Evolutionary conservation across 2,888 invertebrate genomes (phyloP), one percentile per base, ranked within the genome.

Genomic region (Pseudanteris insignis): DNA sequence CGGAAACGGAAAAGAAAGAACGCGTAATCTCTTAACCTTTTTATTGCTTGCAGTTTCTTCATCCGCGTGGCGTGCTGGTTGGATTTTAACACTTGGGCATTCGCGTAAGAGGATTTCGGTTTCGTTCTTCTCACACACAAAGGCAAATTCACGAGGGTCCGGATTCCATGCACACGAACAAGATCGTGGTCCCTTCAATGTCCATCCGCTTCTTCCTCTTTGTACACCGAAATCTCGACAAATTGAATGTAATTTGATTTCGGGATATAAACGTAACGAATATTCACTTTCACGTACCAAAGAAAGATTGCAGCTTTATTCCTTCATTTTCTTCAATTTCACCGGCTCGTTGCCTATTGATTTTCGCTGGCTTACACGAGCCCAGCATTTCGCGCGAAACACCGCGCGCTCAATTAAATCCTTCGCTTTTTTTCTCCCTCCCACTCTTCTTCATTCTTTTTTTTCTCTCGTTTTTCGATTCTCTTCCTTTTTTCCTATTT

Each of bases 181-280:
- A 33, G 51, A 59, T 44, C 37, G 38, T 25, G 43, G 44, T 57
- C 48, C 41, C 48, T 57, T 57, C 57, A 29, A 37, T 53, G 51
- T 37, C 41, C 29, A 40, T 18, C 18, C 18, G 4, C 18, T 3
- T 18, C 18, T 6, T 4, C 18, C 18, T 6, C 26, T 29, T 38
- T 29, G 44, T 40, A 36, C 14, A 36, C 18, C 38, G 15, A 47
- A 51, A 51, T 57, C 43, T 48, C 51, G 26, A 21, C 32, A 62
- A 62, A 62, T 57, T 57, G 43, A 62, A 62, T 57, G 47, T 57
- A 53, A 62, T 62, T 62, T 47, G 57, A 53, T 57, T 60, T 58
- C 41, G 47, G 29, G 53, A 47, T 40, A 50, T 38, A 50, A 44
- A 37, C 21, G 40, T 55, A 44, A 61, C 38, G 47, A 50, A 50